phyloP scores from a whole-genome alignment of 2,888 invertebrate genomes.

The Tinea semifulvella region DNA sequence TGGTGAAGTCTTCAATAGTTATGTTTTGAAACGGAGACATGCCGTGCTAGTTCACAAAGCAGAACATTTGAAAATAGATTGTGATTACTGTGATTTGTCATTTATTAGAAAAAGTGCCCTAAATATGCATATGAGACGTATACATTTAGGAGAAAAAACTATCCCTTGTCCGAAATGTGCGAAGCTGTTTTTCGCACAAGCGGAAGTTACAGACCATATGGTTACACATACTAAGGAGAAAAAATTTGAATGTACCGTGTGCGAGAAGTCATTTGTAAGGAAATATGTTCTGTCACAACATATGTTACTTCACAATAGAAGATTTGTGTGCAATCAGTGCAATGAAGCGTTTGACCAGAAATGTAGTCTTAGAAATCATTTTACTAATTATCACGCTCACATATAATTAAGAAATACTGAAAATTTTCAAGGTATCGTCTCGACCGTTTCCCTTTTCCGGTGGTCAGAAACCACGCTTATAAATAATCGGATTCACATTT shows the following conservation, averaged over 20 bases:
- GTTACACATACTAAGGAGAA: slow-evolving; percentile 52
- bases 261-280: slow-evolving; percentile 50
- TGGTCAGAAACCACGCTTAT: no score
- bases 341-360: not conserved
- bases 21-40: slow-evolving; percentile 48
- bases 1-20: slow-evolving; percentile 43
- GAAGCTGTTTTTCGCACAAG: slow-evolving; percentile 52
- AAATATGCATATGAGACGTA: slow-evolving; percentile 47
- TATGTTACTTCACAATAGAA: slow-evolving; percentile 4
- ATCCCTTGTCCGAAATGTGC: slow-evolving; percentile 54
- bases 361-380: no score
- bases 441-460: no score
- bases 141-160: slow-evolving; percentile 47
- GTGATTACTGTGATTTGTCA: slow-evolving; percentile 33
- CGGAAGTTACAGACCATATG: slow-evolving; percentile 53
- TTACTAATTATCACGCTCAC: no score
- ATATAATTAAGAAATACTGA: no score
- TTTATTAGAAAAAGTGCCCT: slow-evolving; percentile 41
- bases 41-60: slow-evolving; percentile 44
- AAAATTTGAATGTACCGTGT: slow-evolving; percentile 50
- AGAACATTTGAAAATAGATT: not conserved
- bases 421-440: not conserved
- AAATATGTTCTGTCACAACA: not conserved
- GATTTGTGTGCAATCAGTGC: slow-evolving; percentile 17
- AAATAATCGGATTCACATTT: no score